phyloP scores from a whole-genome alignment of 1,140 invertebrate genomes.

The Sarcophaga peregrina region DNA sequence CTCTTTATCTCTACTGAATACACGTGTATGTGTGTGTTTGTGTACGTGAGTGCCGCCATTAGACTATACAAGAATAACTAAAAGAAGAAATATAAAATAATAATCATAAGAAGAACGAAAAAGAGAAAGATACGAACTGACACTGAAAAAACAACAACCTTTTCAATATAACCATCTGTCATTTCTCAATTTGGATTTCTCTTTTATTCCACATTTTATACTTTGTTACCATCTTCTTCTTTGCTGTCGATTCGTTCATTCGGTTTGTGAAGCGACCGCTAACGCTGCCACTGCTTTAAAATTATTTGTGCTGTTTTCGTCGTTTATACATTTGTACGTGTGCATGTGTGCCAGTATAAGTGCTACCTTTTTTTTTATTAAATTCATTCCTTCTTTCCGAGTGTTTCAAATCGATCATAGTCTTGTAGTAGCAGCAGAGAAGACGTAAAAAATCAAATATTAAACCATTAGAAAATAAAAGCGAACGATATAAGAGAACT shows the following conservation, averaged over 20 bases:
- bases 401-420: conserved; percentile 8
- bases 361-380: neutral
- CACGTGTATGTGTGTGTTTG: neutral
- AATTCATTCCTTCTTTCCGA: neutral
- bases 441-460: neutral
- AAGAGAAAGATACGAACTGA: neutral
- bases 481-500: neutral
- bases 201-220: conserved; percentile 16
- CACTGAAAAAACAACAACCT: neutral
- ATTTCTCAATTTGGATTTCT: conserved; percentile 25
- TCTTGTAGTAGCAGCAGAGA: neutral
- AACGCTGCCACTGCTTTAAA: too few relatives aligned
- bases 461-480: neutral
- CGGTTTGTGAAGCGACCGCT: neutral
- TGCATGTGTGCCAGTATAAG: neutral
- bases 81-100: neutral
- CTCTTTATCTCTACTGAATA: neutral
- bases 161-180: conserved; percentile 34
- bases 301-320: neutral
- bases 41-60: conserved; percentile 25
- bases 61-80: conserved; percentile 17
- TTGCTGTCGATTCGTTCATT: neutral
- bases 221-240: conserved; percentile 6
- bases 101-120: neutral
- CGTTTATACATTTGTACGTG: neutral